Evolutionary conservation across 2,113 vertebrate species (phyloP), one percentile per base, ranked within the genome.

Genomic region (Arvicanthis niloticus): DNA sequence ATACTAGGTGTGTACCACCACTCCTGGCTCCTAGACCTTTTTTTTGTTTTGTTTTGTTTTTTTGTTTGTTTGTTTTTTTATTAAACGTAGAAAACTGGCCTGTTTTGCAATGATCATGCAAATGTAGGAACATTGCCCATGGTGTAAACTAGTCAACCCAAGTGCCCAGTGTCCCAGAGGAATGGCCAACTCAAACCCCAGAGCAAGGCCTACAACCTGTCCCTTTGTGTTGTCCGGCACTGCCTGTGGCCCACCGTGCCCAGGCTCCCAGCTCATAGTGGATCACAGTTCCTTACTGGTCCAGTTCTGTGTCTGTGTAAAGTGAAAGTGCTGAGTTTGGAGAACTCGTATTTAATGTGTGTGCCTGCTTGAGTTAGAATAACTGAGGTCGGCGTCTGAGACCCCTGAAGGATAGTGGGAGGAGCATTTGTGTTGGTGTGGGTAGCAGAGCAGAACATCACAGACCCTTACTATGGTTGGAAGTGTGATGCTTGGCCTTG

Each of bases 291-390:
- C 34, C 29, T 94, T 76, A 40, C 96, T 6, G 80, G 81, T 80
- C 93, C 48, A 67, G 0, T 73, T 96, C 42, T 91, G 40, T 95
- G 34, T 88, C 58, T 31, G 73, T 48, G n/a, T 80, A 19, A 72
- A 56, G 90, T 90, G 75, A 96, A 97, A 91, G 37, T 67, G 0
- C 91, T 81, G 51, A 88, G 53, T 92, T 93, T 92, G 91, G 76
- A 48, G 16, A 1, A 15, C 21, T 91, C 68, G 85, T 21, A 56
- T 94, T 93, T 78, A 91, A 73, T 67, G 51, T 0, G 4, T 29
- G 1, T 84, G 29, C 80, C 40, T 94, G n/a, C 53, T 75, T 96
- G 96, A 80, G 34, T 76, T 81, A 92, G 67, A 96, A 51, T 86
- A 92, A 77, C 72, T 88, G 40, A 95, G 72, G 60, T 88, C 81